Base-by-base conservation (phyloP, 2,888 invertebrate genomes). In the Lottia gigantea region DNA sequence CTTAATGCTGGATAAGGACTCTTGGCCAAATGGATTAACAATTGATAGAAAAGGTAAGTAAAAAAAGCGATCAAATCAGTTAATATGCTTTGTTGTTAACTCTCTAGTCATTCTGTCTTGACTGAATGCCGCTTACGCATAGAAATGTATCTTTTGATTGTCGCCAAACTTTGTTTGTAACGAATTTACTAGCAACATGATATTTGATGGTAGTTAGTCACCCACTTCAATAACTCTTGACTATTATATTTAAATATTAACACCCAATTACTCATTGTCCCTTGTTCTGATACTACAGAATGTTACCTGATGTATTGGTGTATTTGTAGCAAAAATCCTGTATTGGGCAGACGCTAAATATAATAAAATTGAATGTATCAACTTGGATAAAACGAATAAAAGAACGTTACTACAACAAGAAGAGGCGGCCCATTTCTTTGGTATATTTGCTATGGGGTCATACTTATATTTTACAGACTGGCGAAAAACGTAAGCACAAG, bases 11-110 rank as follows among this genome's bases (percentile, higher is more conserved):
- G 93, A 94, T 73, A 89, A 95, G 46, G 78, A 77, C 14, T 79
- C 83, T 1, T 95, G 95, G 87, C 96, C 96, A 0, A 95, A 95
- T 76, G 96, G 96, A 1, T 90, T 97, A 78, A 95, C 96, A 0
- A 93, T 97, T 47, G 97, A 97, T 89, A 95, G 95, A 84, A 84
- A 81, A 68, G 78, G 85, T 84, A 90, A 91, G 76, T 71, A 40
- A 31, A 31, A 40, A 40, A 40, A 4, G 7, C 7, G 31, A 31
- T 31, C 31, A 31, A 31, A 31, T 31, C 6, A 31, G 6, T 31
- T 31, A 6, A 31, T 3, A 6, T 31, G 31, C 31, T 31, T 31
- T 2, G 31, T 31, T 31, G 6, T 31, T 55, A 31, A 31, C 31
- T 31, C 31, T 31, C 31, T 31, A 6, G 31, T 31, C 31, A 6